Evolutionary conservation across 2,113 vertebrate species (phyloP), one percentile per base, ranked within the genome.

Genomic region (Scomber japonicus): DNA sequence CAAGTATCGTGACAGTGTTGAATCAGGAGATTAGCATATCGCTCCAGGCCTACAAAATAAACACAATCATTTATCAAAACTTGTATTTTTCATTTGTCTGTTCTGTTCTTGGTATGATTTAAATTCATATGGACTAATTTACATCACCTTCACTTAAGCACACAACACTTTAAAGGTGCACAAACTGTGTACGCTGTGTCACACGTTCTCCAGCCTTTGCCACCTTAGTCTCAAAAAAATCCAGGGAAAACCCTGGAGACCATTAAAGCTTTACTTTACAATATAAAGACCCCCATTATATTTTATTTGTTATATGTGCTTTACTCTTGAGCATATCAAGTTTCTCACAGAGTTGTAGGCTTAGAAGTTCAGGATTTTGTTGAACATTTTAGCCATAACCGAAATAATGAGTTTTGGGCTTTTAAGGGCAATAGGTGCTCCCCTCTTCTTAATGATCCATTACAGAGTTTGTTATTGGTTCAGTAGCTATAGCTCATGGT

Each of bases 281-380:
- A 9, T 65, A 73, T 53, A 81, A 66, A 81, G 60, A 12, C 19
- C 30, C 48, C 75, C 70, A 72, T 78, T 81, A 81, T 71, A 64
- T 60, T 31, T n/a, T 40, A 46, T 59, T 46, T 1, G 1, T 61
- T 73, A 60, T 61, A 57, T 59, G 40, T 75, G 10, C 59, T 63
- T 75, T 55, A 59, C 15, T 75, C 19, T 45, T 69, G 13, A 72
- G 57, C 12, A 75, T 56, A 68, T 71, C 24, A 54, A 30, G 31
- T 67, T 74, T 80, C 35, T 82, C 19, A 76, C 10, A 50, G 21
- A 80, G 48, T 24, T 21, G 8, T 70, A 65, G 40, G 11, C 27
- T 53, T 60, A 68, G 12, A 79, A 12, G 16, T 67, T 63, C 10
- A 40, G 17, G 21, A 51, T 73, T 82, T 11, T 4, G 35, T 11